Percentiles rank a stretch among this genome's conserved stretches.
Conservation (phyloP, 2,888 invertebrate species). For the Hirtodrosophila histrioides region DNA sequence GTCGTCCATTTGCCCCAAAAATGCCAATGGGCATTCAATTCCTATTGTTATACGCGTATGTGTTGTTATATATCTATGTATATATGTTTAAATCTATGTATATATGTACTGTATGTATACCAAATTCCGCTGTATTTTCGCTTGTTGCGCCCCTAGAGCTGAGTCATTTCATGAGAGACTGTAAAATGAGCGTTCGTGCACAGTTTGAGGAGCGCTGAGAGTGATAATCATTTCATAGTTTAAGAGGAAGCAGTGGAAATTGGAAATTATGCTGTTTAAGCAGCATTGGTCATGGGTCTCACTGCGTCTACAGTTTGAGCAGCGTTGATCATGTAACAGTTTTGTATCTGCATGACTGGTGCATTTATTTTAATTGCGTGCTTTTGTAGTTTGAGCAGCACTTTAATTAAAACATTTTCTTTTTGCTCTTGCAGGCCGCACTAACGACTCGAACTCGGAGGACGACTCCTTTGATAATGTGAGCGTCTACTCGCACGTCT, state of each 20-base stretch:
- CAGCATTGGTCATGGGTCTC: no score
- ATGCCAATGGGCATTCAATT: conserved; percentile 21
- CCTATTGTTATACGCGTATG: conserved; percentile 5
- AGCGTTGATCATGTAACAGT: no score
- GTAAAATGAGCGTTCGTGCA: not conserved
- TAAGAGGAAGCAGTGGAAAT: not conserved
- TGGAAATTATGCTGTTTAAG: not conserved
- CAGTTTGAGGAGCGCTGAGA: conserved; percentile 7
- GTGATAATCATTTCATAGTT: conserved; percentile 7
- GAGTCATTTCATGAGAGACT: conserved; percentile 12
- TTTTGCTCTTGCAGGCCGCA: conserved; percentile 74
- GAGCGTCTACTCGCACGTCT: conserved; percentile 91
- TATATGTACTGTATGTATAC: no score
- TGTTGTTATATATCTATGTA: no score
- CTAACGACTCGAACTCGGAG: conserved; percentile 88
- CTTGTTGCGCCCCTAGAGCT: not conserved
- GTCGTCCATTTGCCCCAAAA: conserved; percentile 50
- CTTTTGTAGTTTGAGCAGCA: no score
- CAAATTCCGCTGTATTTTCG: not conserved
- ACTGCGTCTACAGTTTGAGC: conserved; percentile 1
- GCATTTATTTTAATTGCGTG: no score
- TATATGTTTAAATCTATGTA: no score
- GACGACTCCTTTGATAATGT: conserved; percentile 93
- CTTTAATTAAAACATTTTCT: not conserved
- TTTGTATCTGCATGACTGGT: no score